Evolutionary conservation across 2,797 vertebrate species (phyloP), one percentile per base, ranked within the genome.

Genomic region (Spinibarbus caldwelli): DNA sequence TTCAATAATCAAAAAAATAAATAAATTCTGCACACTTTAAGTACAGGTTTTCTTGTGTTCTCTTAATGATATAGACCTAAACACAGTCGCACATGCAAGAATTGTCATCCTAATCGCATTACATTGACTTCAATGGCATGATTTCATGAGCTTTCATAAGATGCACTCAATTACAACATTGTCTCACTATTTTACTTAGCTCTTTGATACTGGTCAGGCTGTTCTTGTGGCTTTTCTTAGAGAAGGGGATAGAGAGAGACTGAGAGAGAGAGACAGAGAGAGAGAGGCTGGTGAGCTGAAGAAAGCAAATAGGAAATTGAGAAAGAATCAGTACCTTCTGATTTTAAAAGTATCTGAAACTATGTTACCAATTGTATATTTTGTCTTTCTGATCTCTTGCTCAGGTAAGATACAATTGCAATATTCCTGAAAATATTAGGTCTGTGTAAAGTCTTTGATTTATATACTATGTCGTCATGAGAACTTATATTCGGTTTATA

Each of bases 351-450:
- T 19, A 59, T 54, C 68, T 31, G 57, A 38, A 3, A 80, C 4
- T 5, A 88, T 86, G 87, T 49, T 23, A 0, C 31, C 17, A 14
- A 29, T 62, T 0, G 3, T 29, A 26, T 57, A 10, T 45, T 23
- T 86, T 1, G 41, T 71, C 36, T 64, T 80, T 72, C 68, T 88
- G 29, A 45, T 88, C 43, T 54, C 75, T 41, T 83, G 34, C 26
- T 80, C 68, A n/a, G 71, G 87, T 88, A 71, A 88, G 81, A 76
- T 75, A n/a, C 19, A 31, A 49, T 36, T 36, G 3, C 14, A 8
- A 66, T 43, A 23, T 62, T 17, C 3, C 7, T 15, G 11, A 62
- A 29, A 68, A 66, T 47, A 34, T 31, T 21, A 26, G 36, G 31
- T 17, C 21, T 11, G 1, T 23, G 21, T 23, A 19, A 62, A 62